Evolutionary conservation across 2,888 invertebrate genomes (phyloP), one percentile per base, ranked within the genome.

Genomic region (Nasonia oneida): DNA sequence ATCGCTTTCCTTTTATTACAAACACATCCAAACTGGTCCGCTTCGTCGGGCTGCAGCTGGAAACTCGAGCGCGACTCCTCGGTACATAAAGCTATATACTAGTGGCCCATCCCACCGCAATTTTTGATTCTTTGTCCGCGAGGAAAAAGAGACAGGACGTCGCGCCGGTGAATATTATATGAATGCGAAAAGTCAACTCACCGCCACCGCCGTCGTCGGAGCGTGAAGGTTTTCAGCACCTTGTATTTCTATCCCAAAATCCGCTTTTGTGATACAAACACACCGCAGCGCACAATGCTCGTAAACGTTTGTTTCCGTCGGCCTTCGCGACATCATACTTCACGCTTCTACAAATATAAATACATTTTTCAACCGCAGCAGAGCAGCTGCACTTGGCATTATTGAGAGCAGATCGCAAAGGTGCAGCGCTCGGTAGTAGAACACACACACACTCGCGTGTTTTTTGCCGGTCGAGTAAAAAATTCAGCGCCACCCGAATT

Each of bases 1-100:
- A 86, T 84, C 84, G 81, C 12, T 64, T 81, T 70, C 15, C 50
- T 70, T 39, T 3, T 42, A 18, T 61, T 33, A n/a, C 61, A 39
- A n/a, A 57, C 23, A 74, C 50, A 10, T 23, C 4, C 23, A 23
- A 33, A 37, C 50, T 29, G 4, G 8, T 18, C 18, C 37, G 18
- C 1, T 1, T 12, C 12, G n/a, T 8, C 61, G 42, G 15, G 29
- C 29, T 2, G 81, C 57, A 70, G 57, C 71, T 73, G 73, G 73
- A 18, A 53, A 29, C 42, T 39, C 42, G 53, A 29, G 15, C 57
- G 12, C 10, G n/a, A 61, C 47, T 8, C 10, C 12, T 8, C 47
- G 2, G 47, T 47, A 10, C 29, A 29, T 42, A 42, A 37, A 37
- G 37, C 3, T 42, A 42, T 42, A 42, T 6, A 42, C 6, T 42